A percentile compares a stretch with the other conserved stretches of the same genome.
Evolutionary conservation across 2,797 vertebrate genomes (phyloP).

Genomic region (Epinephelus coioides): DNA sequence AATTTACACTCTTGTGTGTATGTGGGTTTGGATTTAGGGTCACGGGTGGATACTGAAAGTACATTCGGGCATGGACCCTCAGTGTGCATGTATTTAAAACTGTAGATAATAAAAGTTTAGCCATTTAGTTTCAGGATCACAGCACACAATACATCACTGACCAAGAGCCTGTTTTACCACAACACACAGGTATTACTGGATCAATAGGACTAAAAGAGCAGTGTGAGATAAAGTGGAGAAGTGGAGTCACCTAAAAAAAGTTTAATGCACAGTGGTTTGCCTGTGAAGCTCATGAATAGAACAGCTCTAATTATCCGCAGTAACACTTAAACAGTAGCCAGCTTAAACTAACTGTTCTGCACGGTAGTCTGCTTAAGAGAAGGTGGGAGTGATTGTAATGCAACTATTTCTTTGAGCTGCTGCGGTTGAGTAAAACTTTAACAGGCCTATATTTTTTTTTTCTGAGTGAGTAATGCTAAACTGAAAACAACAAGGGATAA

Average conservation of each 20-base stretch:
- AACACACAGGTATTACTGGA: not conserved
- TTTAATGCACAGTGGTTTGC: constrained; percentile 1
- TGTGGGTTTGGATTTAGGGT: constrained; percentile 34
- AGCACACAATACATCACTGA: constrained; percentile 38
- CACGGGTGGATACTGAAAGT: constrained; percentile 44
- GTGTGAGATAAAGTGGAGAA: not conserved
- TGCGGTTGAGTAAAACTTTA: constrained; percentile 25
- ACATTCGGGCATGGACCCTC: constrained; percentile 53
- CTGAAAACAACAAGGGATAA: not conserved
- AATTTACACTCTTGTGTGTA: constrained; percentile 31
- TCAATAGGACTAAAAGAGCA: not conserved
- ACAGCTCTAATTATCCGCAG: not conserved
- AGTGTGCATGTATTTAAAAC: constrained; percentile 58
- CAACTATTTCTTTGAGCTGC: constrained; percentile 5
- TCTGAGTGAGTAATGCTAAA: constrained; percentile 11
- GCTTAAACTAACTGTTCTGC: not conserved
- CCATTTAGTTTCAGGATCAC: constrained; percentile 62
- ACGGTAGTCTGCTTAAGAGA: not conserved
- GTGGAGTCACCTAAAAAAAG: not conserved
- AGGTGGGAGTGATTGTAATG: constrained; percentile 13
- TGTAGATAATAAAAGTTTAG: constrained; percentile 62
- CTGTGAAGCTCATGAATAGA: not conserved
- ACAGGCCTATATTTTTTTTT: not conserved
- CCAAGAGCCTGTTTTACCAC: constrained; percentile 26
- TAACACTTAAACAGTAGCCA: constrained; percentile 14